These are phyloP conservation scores for Elachura formosa DNA, from an alignment of 2,113 vertebrate genomes.

Conservation along the genomic window DNA sequence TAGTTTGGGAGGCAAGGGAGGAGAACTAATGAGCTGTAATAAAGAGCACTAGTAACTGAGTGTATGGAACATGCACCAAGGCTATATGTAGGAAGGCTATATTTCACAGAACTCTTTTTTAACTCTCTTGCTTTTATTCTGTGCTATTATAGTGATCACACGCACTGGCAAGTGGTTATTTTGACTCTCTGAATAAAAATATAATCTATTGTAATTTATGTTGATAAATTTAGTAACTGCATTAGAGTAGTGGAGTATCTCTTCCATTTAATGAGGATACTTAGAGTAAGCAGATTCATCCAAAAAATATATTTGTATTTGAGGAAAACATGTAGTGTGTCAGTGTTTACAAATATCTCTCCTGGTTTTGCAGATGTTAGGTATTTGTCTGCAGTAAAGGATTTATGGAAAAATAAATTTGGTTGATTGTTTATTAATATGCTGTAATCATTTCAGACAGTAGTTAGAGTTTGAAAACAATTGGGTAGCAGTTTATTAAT, in stretches of 20 bases:
- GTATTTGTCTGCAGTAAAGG: background rate
- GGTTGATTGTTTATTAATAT: background rate
- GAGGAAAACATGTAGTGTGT: background rate
- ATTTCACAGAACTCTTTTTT: background rate
- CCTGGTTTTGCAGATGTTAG: background rate
- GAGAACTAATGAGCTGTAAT: background rate
- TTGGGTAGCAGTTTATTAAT: background rate
- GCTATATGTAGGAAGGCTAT: background rate
- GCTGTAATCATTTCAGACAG: background rate
- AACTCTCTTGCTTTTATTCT: background rate
- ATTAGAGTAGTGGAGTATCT: background rate
- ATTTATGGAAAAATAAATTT: background rate
- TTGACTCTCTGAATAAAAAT: background rate
- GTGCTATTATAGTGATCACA: background rate
- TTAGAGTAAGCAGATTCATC: background rate
- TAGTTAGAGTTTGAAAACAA: background rate
- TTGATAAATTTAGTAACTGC: background rate
- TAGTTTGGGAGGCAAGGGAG: rapidly evolving
- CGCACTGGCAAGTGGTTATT: background rate
- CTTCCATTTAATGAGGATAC: background rate
- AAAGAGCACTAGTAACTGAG: background rate
- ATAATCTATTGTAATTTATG: background rate
- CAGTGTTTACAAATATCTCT: background rate
- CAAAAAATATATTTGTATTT: background rate
- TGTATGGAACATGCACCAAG: background rate